Base-by-base conservation (phyloP, 2,888 invertebrate genomes). In the Synergus laeviventris region DNA sequence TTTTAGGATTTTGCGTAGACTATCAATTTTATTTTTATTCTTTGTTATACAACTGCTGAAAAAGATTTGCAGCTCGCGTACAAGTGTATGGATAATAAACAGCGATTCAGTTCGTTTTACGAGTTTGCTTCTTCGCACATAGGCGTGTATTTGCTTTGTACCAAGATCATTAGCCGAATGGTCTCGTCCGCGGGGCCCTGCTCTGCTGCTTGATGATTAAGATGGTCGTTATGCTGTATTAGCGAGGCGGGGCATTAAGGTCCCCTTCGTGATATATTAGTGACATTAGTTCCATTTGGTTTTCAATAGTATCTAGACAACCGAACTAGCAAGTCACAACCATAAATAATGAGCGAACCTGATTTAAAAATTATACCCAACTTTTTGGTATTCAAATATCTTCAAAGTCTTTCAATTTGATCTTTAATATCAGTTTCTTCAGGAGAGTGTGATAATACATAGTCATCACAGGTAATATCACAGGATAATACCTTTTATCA, bases 211-310 rank as follows among this genome's bases (percentile, higher is more conserved):
- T 79, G 80, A 82, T 85, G 85, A 85, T 85, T 85, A 85, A 85
- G 83, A 85, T 82, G 84, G 82, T 85, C 85, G 84, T 85, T 85
- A 85, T 85, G 82, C 81, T 81, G 81, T 79, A 82, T 83, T 83
- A 82, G 83, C 74, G 66, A 79, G 82, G 81, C 80, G 79, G 82
- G 79, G 79, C 80, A 84, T 84, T 79, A 78, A 82, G 83, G 82
- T 73, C 77, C 76, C 36, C 79, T 49, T 77, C 39, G 74, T 84
- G 83, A 85, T 85, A 79, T 83, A 85, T 85, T 79, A 81, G 77
- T 78, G 81, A 85, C 84, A 84, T 84, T 82, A 84, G 80, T 84
- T 82, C 80, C 83, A 78, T 81, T 84, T 75, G 74, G 79, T 82
- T 83, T 82, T 83, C 84, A 83, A 84, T 84, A 81, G 80, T 76